Evolutionary conservation across 2,888 invertebrate genomes (phyloP), one percentile per base, ranked within the genome.

Genomic region (Clanis bilineata): DNA sequence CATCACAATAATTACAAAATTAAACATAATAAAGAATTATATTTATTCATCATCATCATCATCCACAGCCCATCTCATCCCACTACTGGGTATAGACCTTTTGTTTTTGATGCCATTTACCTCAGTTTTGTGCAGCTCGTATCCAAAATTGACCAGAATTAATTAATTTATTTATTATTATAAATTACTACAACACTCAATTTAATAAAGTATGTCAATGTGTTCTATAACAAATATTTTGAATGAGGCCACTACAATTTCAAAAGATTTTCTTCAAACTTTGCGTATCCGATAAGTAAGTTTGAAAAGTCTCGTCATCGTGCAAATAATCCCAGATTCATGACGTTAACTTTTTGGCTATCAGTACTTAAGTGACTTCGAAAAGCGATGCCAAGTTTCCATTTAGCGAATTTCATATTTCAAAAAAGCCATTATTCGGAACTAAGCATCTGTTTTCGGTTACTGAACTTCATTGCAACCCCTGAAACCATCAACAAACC

Each of bases 291-390:
- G 28, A 51, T 56, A 56, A 59, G 55, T 43, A 55, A 59, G 63
- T 67, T 69, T 57, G 45, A 55, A 62, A 59, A 62, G 59, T 56
- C 66, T 64, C 64, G 63, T 66, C 64, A 61, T 36, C 36, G 32
- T 10, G 43, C 36, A 59, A 59, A 59, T 59, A 23, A 51, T 51
- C 32, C 18, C 18, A 51, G 28, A 51, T 32, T 51, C 51, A 32
- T 15, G 36, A 56, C 39, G n/a, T 22, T 22, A 67, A 66, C 67
- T 66, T 69, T 67, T 62, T 62, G 62, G 59, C 62, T 66, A 66
- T 69, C 67, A 60, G 57, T 66, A 66, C 62, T 65, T 64, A 63
- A 59, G 60, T 63, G 57, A 59, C 41, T 63, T 62, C 47, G 65
- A 62, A 36, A 63, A 66, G 56, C 54, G 58, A 57, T 57, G 43